Conservation (phyloP, 2,888 invertebrate species). For the Himalopsyche anomala region DNA sequence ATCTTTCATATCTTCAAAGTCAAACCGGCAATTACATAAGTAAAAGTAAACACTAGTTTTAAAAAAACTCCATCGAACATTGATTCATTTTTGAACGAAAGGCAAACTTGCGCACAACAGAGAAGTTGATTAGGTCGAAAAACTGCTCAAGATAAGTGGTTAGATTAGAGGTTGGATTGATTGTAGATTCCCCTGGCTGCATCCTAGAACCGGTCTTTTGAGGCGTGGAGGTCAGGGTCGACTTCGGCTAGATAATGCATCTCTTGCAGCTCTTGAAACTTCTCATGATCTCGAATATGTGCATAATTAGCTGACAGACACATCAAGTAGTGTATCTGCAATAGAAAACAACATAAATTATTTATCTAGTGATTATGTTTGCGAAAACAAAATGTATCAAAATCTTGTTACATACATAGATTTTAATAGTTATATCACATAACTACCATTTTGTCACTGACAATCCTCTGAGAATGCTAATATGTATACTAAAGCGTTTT, state of each 20-base stretch:
- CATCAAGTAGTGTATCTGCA: conserved; percentile 91
- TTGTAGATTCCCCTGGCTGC: conserved; percentile 62
- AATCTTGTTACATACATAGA: too few relatives aligned
- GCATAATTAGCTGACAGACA: conserved; percentile 97
- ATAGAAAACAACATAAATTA: neutral
- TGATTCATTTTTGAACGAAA: neutral
- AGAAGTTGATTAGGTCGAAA: neutral
- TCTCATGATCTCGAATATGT: conserved; percentile 95
- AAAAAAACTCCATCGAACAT: neutral
- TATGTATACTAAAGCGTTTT: too few relatives aligned
- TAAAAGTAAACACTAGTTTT: neutral
- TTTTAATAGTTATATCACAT: too few relatives aligned
- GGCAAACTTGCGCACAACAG: neutral
- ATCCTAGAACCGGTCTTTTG: conserved; percentile 93
- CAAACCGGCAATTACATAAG: neutral
- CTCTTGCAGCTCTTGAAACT: conserved; percentile 94
- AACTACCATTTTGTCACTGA: too few relatives aligned
- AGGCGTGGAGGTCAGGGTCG: conserved; percentile 84
- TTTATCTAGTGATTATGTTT: neutral
- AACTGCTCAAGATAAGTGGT: neutral
- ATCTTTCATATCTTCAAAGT: neutral
- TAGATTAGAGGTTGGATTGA: conserved; percentile 2
- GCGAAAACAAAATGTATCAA: too few relatives aligned
- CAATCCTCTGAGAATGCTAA: too few relatives aligned
- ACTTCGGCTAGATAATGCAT: conserved; percentile 89